phyloP scores from a whole-genome alignment of 2,888 invertebrate genomes.

The Aspidiotus destructor region DNA sequence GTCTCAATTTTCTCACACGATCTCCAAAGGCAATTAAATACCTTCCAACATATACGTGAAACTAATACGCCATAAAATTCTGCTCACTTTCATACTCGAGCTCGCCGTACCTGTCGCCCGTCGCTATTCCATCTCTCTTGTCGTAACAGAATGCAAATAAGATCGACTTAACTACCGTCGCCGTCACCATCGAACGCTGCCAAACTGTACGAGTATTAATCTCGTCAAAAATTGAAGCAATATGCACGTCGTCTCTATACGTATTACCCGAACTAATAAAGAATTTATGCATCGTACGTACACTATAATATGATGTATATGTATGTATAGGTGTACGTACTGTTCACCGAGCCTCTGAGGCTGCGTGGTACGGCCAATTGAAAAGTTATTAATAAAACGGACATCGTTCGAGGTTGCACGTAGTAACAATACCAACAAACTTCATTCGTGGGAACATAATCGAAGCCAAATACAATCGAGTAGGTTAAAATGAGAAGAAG shows the following conservation, averaged over 20 bases:
- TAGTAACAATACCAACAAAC: conserved; percentile 28
- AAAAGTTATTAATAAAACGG: conserved; percentile 16
- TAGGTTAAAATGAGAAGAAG: conserved; percentile 14
- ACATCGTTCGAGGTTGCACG: conserved; percentile 31
- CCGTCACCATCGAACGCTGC: too few relatives aligned
- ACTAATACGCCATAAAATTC: conserved; percentile 2
- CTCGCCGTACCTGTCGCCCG: background rate
- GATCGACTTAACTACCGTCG: background rate
- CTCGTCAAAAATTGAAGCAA: background rate
- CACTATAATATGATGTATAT: too few relatives aligned
- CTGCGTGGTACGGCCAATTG: background rate
- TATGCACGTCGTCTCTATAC: background rate
- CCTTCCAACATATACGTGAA: conserved; percentile 3
- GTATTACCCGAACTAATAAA: background rate
- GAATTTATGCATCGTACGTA: conserved; percentile 1
- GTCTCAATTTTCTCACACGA: too few relatives aligned
- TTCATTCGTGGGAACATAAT: conserved; percentile 29
- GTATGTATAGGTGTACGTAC: too few relatives aligned
- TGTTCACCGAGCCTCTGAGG: too few relatives aligned
- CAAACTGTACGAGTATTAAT: background rate
- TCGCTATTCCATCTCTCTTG: background rate
- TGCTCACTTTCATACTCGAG: conserved; percentile 1
- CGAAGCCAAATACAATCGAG: conserved; percentile 31
- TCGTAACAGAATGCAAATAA: background rate
- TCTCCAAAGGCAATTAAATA: background rate